Base-by-base conservation (phyloP, 2,797 vertebrate species). In the Coranthus polyacanthus region DNA sequence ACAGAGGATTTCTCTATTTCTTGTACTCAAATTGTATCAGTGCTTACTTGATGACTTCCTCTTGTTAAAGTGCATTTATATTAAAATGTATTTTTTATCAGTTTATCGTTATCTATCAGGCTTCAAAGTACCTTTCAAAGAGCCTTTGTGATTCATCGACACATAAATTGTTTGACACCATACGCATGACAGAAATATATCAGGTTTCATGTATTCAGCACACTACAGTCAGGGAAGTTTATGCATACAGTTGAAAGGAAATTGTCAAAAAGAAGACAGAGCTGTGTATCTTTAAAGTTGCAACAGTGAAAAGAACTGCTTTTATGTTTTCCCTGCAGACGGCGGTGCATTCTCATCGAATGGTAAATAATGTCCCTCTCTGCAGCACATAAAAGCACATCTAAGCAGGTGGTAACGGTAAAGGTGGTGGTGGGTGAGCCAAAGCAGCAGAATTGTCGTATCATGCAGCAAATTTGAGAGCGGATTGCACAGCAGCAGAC, bases 361-460 rank as follows among this genome's bases (percentile, higher is more conserved):
- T n/a, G 11, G 67, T 78, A 75, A 76, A 79, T 81, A 64, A 81
- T 68, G 55, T 66, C 55, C 53, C 57, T 29, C 46, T 68, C 59
- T 1, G 11, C 51, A 56, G 68, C 43, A 45, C 58, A 55, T 72
- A 68, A 88, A 83, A 75, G 78, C 58, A 73, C 44, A 68, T 78
- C 44, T 36, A 47, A 77, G 69, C 72, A 77, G 53, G 42, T 20
- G 79, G 66, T 63, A 66, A 64, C 68, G 45, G 1, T 18, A n/a
- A n/a, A n/a, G n/a, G n/a, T n/a, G n/a, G 17, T 34, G 75, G 57
- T 29, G 39, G 56, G 56, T 68, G 72, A 85, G 59, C 37, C 54
- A 46, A 18, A 71, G 69, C 72, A 62, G 66, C 63, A 62, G 47
- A 44, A 41, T 53, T 54, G 62, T 70, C 3, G 58, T 56, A 63